Percentiles rank a stretch among this genome's conserved stretches.
These are phyloP conservation scores for Callyntrura sp. DNA, from an alignment of 2,888 invertebrate genomes.

Conservation along the genomic window DNA sequence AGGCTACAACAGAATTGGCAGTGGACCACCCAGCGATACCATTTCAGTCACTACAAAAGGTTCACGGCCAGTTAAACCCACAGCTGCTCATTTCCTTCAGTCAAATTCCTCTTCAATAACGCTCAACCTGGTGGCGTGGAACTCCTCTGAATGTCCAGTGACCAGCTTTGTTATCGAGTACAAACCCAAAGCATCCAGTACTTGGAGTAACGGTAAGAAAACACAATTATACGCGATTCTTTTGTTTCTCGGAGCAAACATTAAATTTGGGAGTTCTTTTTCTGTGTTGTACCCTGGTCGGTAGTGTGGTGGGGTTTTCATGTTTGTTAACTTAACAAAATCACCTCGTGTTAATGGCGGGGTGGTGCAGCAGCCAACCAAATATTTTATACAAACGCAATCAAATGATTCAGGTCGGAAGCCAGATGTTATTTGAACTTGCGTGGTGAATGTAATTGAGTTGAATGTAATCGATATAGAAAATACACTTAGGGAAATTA, in stretches of 20 bases:
- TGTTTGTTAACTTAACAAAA: neutral
- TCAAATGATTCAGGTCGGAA: conserved; percentile 42
- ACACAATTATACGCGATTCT: neutral
- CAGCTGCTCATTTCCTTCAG: conserved; percentile 88
- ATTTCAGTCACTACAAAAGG: conserved; percentile 89
- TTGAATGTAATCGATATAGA: conserved; percentile 43
- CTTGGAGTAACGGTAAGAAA: conserved; percentile 89
- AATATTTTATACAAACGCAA: conserved; percentile 23
- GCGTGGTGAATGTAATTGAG: conserved; percentile 44
- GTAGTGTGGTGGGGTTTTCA: too few species aligned
- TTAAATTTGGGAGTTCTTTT: neutral
- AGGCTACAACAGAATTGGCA: conserved; percentile 85
- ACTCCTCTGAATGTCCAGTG: conserved; percentile 89
- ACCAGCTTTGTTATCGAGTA: conserved; percentile 90
- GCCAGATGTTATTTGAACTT: conserved; percentile 48
- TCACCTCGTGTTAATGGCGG: neutral
- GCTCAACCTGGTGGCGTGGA: conserved; percentile 90
- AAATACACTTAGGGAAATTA: conserved; percentile 57
- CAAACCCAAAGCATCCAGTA: conserved; percentile 88
- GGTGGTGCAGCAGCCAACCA: neutral
- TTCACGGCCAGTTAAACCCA: conserved; percentile 87
- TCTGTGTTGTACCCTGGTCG: neutral
- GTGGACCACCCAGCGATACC: conserved; percentile 85
- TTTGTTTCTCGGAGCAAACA: neutral
- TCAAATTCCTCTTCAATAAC: conserved; percentile 90